Conservation (phyloP, 2,797 vertebrate genomes). For the Astyanax mexicanus region DNA sequence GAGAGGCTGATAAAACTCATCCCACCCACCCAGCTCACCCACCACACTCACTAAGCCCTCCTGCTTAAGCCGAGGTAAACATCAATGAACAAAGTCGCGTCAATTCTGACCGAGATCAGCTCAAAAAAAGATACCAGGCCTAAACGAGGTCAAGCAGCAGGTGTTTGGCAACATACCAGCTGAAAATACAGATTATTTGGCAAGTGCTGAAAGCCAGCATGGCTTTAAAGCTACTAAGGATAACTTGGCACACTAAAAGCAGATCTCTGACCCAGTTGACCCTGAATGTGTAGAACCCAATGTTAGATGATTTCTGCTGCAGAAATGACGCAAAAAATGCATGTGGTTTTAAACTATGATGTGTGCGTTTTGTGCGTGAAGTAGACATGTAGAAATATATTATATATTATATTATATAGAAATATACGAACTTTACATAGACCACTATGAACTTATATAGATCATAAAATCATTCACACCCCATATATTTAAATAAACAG, state of each 20-base stretch:
- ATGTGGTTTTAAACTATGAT: too few relatives aligned
- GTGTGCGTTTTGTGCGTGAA: too few relatives aligned
- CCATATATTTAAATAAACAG: too few relatives aligned
- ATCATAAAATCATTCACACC: too few relatives aligned
- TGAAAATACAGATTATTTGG: not conserved
- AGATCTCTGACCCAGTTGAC: not conserved
- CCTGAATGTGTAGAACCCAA: not conserved
- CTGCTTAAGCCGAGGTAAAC: not conserved
- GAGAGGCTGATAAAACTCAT: not conserved
- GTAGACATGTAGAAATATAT: too few relatives aligned
- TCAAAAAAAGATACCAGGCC: not conserved
- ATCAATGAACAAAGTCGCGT: conserved; percentile 32
- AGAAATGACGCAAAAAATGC: too few relatives aligned
- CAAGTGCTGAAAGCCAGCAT: not conserved
- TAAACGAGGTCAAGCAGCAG: conserved; percentile 22
- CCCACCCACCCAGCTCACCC: not conserved
- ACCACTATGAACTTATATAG: too few relatives aligned
- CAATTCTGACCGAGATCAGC: conserved; percentile 13
- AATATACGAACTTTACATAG: too few relatives aligned
- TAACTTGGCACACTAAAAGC: not conserved
- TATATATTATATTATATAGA: too few relatives aligned
- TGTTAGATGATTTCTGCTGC: too few relatives aligned
- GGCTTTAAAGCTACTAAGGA: not conserved
- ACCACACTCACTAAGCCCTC: not conserved
- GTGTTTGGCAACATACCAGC: not conserved